Evolutionary conservation across 1,140 invertebrate species (phyloP).

Genomic region (Eumaeus atala): DNA sequence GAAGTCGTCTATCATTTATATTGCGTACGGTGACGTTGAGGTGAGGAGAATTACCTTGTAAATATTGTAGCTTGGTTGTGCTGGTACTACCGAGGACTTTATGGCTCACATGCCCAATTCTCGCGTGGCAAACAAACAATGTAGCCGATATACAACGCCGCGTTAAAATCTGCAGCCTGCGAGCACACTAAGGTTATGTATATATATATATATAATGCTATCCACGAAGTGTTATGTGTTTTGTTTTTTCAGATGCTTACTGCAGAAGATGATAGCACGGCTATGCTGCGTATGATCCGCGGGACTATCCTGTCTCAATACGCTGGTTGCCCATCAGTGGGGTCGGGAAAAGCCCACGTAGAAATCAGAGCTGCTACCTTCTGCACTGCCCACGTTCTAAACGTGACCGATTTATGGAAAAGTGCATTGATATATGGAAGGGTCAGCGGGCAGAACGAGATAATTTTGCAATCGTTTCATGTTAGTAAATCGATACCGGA

Average conservation of each 20-base stretch:
- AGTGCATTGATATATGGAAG: constrained; percentile 33
- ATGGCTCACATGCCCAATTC: too few species aligned
- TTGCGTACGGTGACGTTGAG: constrained; percentile 55
- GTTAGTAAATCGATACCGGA: constrained; percentile 21
- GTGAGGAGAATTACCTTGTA: constrained; percentile 24
- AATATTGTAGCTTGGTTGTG: too few species aligned
- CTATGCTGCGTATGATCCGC: constrained; percentile 48
- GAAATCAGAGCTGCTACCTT: constrained; percentile 53
- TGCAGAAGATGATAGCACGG: constrained; percentile 55
- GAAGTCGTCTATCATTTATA: constrained; percentile 51
- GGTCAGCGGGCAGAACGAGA: constrained; percentile 23
- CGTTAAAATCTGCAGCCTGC: too few species aligned
- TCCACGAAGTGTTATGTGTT: background rate
- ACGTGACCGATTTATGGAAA: constrained; percentile 37
- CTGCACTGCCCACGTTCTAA: constrained; percentile 50
- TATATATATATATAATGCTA: background rate
- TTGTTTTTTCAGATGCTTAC: constrained; percentile 43
- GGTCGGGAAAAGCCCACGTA: constrained; percentile 36
- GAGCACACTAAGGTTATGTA: too few species aligned
- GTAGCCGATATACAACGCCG: too few species aligned
- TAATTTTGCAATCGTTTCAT: constrained; percentile 32
- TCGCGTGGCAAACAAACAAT: too few species aligned
- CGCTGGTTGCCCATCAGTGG: constrained; percentile 29
- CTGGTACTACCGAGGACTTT: too few species aligned
- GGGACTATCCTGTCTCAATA: constrained; percentile 42